phyloP scores from a whole-genome alignment of 2,888 invertebrate species.

The Apodemia duryi region DNA sequence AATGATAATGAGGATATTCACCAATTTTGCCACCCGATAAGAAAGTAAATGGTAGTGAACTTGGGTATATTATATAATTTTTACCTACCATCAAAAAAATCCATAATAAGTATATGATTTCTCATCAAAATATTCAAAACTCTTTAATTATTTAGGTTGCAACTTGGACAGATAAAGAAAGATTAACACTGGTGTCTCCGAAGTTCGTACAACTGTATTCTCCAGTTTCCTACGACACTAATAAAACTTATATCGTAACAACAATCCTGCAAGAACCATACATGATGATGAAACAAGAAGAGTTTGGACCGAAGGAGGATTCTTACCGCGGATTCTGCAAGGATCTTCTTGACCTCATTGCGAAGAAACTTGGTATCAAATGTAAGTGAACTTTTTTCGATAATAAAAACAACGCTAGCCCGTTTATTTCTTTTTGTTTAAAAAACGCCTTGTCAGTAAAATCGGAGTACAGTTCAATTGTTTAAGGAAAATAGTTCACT shows the following conservation, averaged over 20 bases:
- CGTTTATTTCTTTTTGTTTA: no score
- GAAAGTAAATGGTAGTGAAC: no score
- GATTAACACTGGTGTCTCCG: slow-evolving; percentile 85
- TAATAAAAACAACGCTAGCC: neutral
- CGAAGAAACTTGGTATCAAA: slow-evolving; percentile 89
- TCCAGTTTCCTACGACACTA: slow-evolving; percentile 85
- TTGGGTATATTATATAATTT: no score
- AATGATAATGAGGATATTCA: no score
- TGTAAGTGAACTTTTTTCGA: slow-evolving; percentile 74
- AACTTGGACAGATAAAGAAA: slow-evolving; percentile 91
- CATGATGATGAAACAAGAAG: slow-evolving; percentile 84
- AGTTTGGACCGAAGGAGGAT: slow-evolving; percentile 86
- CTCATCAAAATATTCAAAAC: neutral
- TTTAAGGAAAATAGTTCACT: no score
- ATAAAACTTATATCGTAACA: slow-evolving; percentile 92
- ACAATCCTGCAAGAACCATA: slow-evolving; percentile 94
- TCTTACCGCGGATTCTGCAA: slow-evolving; percentile 95
- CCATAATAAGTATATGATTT: no score
- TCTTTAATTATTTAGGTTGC: slow-evolving; percentile 80
- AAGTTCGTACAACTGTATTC: slow-evolving; percentile 85
- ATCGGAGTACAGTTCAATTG: no score
- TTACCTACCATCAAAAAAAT: no score
- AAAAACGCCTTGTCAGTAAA: no score
- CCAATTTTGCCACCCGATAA: no score
- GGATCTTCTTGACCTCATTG: slow-evolving; percentile 90